Evolutionary conservation across 2,113 vertebrate genomes (phyloP).

Genomic region (Polypterus bichir): DNA sequence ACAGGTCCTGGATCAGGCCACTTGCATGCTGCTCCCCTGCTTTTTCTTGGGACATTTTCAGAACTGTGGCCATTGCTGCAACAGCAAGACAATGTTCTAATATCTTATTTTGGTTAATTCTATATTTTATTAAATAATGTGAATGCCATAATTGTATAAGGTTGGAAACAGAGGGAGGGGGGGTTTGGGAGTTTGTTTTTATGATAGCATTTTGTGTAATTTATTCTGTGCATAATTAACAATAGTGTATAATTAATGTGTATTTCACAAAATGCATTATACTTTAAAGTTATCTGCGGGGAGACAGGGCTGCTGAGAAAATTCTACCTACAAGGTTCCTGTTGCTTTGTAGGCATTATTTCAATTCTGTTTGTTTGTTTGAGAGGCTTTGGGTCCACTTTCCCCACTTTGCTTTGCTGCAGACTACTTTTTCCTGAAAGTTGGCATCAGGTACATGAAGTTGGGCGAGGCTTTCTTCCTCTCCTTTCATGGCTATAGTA

Average conservation of each 20-base stretch:
- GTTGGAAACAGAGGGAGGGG: constrained; percentile 39
- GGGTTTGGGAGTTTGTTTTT: constrained; percentile 41
- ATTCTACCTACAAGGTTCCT: too few species aligned
- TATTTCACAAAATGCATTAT: constrained; percentile 33
- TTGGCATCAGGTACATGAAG: too few species aligned
- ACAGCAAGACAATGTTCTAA: neutral
- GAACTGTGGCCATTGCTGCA: constrained; percentile 5
- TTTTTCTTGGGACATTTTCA: constrained; percentile 10
- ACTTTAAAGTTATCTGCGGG: too few species aligned
- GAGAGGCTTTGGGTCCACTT: too few species aligned
- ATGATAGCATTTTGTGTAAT: constrained; percentile 45
- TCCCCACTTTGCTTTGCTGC: too few species aligned
- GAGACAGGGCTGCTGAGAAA: too few species aligned
- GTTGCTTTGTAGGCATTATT: too few species aligned
- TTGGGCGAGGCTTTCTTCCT: too few species aligned
- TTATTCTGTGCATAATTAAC: constrained; percentile 61
- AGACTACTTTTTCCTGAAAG: too few species aligned
- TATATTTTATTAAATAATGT: constrained; percentile 45
- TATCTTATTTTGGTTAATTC: constrained; percentile 35
- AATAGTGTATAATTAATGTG: constrained; percentile 45
- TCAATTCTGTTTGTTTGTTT: too few species aligned
- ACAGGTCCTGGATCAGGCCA: neutral
- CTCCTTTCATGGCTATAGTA: too few species aligned
- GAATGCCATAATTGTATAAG: constrained; percentile 69
- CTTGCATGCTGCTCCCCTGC: neutral